Evolutionary conservation across 2,797 vertebrate genomes (phyloP).

Genomic region (Australoheros facetus): DNA sequence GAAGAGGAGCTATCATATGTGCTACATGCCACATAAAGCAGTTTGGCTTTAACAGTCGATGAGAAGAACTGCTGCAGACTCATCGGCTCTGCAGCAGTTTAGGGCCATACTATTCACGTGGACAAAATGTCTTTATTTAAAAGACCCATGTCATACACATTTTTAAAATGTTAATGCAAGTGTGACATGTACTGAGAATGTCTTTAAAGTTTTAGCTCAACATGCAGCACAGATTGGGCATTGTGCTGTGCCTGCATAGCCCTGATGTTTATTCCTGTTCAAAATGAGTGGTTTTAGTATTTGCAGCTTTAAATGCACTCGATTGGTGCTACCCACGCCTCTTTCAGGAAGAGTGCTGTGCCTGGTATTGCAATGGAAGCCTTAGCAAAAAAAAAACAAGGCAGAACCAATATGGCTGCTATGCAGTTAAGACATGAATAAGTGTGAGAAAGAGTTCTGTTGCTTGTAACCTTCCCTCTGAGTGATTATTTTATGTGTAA

Average conservation of each 20-base stretch:
- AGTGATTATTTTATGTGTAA: background rate
- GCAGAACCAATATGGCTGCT: background rate
- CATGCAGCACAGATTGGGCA: background rate
- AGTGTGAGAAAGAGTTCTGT: background rate
- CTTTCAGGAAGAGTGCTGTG: conserved; percentile 2
- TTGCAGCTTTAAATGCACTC: background rate
- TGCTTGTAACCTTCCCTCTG: background rate
- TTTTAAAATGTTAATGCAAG: background rate
- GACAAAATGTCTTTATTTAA: background rate
- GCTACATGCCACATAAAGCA: background rate
- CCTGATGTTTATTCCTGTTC: too few species aligned
- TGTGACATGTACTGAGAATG: background rate
- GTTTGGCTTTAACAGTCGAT: background rate
- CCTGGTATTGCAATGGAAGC: background rate
- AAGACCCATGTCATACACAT: background rate
- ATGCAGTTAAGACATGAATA: background rate
- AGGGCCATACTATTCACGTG: background rate
- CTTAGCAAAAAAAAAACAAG: background rate
- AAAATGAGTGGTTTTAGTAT: background rate
- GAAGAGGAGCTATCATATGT: background rate
- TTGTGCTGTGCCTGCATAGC: too few species aligned
- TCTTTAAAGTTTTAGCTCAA: background rate
- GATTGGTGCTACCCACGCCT: background rate
- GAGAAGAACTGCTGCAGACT: background rate
- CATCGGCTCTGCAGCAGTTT: background rate